phyloP scores from a whole-genome alignment of 1,140 invertebrate genomes.

The Cataglyphis hispanica region DNA sequence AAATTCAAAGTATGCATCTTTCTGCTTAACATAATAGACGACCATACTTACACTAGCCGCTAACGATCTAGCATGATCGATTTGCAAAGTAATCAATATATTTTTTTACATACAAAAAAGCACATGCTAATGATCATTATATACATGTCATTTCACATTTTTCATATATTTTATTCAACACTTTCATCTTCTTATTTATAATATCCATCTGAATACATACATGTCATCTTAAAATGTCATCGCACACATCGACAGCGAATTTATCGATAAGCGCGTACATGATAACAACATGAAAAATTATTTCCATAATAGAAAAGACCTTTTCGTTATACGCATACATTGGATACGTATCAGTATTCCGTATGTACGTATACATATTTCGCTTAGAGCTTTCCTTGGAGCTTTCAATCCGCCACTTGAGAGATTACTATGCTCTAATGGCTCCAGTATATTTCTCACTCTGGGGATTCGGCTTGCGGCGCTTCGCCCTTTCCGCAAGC shows the following conservation, averaged over 20 bases:
- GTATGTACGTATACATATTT: neutral
- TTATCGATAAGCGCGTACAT: neutral
- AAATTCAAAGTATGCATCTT: neutral
- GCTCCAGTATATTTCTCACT: neutral
- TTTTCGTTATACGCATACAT: neutral
- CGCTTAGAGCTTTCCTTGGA: neutral
- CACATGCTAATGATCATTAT: neutral
- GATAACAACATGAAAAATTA: neutral
- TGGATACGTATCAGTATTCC: neutral
- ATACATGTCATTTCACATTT: neutral
- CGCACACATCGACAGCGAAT: neutral
- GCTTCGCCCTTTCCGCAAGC: neutral
- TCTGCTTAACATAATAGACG: neutral
- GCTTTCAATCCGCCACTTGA: neutral
- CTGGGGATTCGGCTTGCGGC: neutral
- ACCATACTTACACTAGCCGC: constrained; percentile 1
- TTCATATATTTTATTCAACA: constrained; percentile 4
- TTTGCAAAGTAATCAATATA: neutral
- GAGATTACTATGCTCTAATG: neutral
- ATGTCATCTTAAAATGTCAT: neutral
- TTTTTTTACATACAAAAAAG: neutral
- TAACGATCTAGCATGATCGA: constrained; percentile 4
- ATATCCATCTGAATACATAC: neutral
- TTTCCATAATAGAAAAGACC: neutral
- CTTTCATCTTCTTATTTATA: neutral